Evolutionary conservation across 1,140 invertebrate species (phyloP).

Genomic region (Anoplophora glabripennis): DNA sequence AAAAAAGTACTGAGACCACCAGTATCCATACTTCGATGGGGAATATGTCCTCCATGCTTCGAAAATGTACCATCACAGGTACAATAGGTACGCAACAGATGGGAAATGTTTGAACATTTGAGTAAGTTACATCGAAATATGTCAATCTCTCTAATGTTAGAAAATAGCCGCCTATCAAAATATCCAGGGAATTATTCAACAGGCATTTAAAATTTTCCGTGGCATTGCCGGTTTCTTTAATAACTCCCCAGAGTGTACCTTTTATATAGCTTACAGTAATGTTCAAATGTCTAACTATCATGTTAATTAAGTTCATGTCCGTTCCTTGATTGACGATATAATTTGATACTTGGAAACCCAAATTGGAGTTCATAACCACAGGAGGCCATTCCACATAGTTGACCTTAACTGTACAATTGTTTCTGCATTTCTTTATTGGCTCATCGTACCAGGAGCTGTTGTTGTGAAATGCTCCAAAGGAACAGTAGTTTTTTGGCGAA

Average conservation of each 20-base stretch:
- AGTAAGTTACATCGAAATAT: neutral
- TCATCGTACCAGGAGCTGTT: neutral
- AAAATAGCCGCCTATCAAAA: constrained; percentile 4
- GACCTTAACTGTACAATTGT: constrained; percentile 7
- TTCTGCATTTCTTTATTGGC: neutral
- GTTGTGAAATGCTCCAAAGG: neutral
- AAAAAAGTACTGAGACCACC: neutral
- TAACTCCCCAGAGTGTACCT: neutral
- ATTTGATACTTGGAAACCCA: neutral
- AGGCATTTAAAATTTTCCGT: neutral
- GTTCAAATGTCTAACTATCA: constrained; percentile 4
- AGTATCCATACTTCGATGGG: neutral
- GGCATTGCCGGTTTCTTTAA: neutral
- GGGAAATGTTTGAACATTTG: constrained; percentile 6
- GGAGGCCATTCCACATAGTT: constrained; percentile 6
- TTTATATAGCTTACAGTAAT: constrained; percentile 3
- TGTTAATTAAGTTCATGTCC: constrained; percentile 9
- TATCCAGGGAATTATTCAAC: neutral
- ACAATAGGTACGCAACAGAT: constrained; percentile 9
- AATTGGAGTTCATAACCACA: neutral
- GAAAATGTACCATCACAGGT: neutral
- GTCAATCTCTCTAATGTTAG: neutral
- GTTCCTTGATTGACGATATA: neutral
- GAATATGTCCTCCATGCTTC: neutral
- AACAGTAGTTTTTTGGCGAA: constrained; percentile 5